These are phyloP conservation scores for Anser brachyrhynchus DNA, from an alignment of 2,113 vertebrate species.

Conservation along the genomic window DNA sequence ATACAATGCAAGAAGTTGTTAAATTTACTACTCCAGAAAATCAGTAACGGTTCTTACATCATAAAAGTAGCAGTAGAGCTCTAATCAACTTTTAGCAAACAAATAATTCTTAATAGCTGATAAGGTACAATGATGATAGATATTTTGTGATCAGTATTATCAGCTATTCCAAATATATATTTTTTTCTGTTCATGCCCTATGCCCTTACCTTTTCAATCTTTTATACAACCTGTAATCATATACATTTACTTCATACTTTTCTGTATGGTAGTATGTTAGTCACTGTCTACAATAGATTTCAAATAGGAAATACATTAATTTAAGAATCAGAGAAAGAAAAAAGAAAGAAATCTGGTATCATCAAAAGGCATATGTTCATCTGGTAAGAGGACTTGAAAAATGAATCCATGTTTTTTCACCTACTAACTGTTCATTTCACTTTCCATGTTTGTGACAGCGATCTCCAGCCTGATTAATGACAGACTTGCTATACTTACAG, in stretches of 20 bases:
- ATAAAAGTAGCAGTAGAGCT: not conserved
- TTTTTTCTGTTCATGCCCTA: not conserved
- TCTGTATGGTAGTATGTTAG: not conserved
- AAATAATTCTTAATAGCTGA: not conserved
- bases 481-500: not conserved
- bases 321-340: not conserved
- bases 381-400: constrained; percentile 1
- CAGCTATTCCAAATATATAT: not conserved
- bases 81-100: not conserved
- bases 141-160: not conserved
- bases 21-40: not conserved
- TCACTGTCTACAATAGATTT: not conserved
- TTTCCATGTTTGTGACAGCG: not conserved
- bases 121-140: not conserved
- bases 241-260: not conserved
- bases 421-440: not conserved
- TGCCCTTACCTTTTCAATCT: not conserved
- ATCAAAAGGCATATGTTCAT: not conserved
- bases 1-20: not conserved
- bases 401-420: not conserved
- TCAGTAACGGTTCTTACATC: not conserved
- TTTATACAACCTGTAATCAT: not conserved
- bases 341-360: not conserved
- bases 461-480: constrained; percentile 24
- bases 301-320: not conserved